A percentile compares a stretch with the other conserved stretches of the same genome.
phyloP scores from a whole-genome alignment of 2,797 vertebrate species.

The Anisognathus igniventris region DNA sequence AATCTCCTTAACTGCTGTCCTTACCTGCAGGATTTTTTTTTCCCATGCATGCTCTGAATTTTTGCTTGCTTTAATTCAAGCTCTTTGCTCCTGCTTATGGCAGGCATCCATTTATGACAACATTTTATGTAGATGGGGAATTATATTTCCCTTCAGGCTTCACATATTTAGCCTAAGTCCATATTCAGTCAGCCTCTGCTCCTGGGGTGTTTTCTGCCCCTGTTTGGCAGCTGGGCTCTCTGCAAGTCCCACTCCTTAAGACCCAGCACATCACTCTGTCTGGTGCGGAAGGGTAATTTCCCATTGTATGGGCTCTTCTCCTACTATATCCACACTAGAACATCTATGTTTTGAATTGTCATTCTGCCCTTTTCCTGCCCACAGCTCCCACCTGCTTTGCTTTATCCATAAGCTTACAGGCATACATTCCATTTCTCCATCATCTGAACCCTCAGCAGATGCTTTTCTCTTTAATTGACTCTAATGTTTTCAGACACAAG shows the following conservation, averaged over 20 bases:
- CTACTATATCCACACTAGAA: not conserved
- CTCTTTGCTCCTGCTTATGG: not conserved
- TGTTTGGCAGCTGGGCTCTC: not conserved
- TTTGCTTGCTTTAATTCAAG: not conserved
- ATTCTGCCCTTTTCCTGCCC: not conserved
- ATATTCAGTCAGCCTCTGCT: not conserved
- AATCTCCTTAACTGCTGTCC: not conserved
- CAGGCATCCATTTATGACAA: not conserved
- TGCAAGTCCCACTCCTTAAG: not conserved
- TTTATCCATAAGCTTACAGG: not conserved
- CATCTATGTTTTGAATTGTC: not conserved
- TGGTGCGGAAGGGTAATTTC: not conserved
- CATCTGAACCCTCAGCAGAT: not conserved
- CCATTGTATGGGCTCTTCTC: not conserved
- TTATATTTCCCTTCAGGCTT: not conserved
- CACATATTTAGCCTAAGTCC: not conserved
- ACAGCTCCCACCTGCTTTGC: not conserved
- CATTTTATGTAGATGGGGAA: not conserved
- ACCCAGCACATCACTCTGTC: not conserved
- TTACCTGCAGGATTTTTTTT: not conserved
- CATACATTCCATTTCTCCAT: not conserved
- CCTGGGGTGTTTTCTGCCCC: not conserved
- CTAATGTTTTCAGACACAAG: not conserved
- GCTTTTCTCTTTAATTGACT: not conserved
- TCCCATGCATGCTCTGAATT: not conserved